phyloP scores from a whole-genome alignment of 2,888 invertebrate genomes.

The Thalpophila matura region DNA sequence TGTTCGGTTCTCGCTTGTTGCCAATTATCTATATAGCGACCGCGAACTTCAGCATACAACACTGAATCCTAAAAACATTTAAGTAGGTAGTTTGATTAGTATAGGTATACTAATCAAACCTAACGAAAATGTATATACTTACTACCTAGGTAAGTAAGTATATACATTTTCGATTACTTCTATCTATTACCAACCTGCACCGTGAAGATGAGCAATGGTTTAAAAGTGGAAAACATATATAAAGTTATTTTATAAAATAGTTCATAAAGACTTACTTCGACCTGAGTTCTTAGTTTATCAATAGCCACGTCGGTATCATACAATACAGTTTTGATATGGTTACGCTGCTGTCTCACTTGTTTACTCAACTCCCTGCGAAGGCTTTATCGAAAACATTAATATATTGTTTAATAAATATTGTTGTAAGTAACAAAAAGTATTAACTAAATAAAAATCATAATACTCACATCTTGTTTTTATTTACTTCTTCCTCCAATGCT shows the following conservation, averaged over 20 bases:
- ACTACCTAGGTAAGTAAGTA: no score
- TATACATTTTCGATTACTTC: no score
- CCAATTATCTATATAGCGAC: constrained; percentile 79
- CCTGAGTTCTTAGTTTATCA: constrained; percentile 68
- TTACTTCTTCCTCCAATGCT: constrained; percentile 39
- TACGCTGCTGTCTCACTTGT: constrained; percentile 78
- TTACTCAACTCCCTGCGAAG: constrained; percentile 71
- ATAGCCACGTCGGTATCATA: constrained; percentile 77
- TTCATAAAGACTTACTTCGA: constrained; percentile 72
- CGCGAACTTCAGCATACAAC: constrained; percentile 37
- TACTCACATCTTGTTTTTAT: constrained; percentile 36
- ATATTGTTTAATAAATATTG: not conserved
- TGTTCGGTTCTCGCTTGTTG: constrained; percentile 80
- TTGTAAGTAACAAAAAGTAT: no score
- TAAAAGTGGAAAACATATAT: not conserved
- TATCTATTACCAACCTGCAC: no score
- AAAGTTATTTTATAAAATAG: not conserved
- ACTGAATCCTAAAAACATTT: constrained; percentile 48
- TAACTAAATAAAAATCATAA: not conserved
- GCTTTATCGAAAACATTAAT: constrained; percentile 61
- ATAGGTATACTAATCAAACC: not conserved
- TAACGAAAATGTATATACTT: no score
- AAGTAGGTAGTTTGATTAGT: not conserved
- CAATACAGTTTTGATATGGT: constrained; percentile 74
- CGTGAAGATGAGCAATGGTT: no score